Evolutionary conservation across 2,797 vertebrate genomes (phyloP).

Genomic region (Bovichtus variegatus): DNA sequence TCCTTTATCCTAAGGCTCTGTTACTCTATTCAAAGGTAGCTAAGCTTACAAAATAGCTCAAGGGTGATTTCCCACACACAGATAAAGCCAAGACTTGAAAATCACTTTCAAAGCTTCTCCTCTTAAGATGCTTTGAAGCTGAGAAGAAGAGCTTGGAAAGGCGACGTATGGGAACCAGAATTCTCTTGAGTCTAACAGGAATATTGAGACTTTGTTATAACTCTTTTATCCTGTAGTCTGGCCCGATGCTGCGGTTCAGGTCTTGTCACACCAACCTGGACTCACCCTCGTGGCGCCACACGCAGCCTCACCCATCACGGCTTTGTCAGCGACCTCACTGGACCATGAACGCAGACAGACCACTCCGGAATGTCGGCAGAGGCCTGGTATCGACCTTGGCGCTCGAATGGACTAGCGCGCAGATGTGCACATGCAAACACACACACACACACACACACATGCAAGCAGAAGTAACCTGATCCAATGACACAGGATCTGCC

Average conservation of each 20-base stretch:
- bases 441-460: conserved; percentile 45
- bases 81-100: conserved; percentile 80
- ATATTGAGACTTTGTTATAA: conserved; percentile 49
- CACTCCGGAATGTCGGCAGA: conserved; percentile 78
- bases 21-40: conserved; percentile 80
- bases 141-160: conserved; percentile 64
- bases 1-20: conserved; percentile 75
- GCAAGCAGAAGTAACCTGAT: conserved; percentile 74
- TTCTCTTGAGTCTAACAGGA: conserved; percentile 51
- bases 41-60: conserved; percentile 81
- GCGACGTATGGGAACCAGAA: conserved; percentile 52
- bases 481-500: conserved; percentile 81
- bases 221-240: conserved; percentile 21
- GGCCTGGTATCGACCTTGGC: conserved; percentile 65
- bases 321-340: conserved; percentile 84
- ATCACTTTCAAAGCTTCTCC: conserved; percentile 80
- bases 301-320: conserved; percentile 62
- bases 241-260: conserved; percentile 30
- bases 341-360: conserved; percentile 83
- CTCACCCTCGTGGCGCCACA: conserved; percentile 79
- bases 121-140: conserved; percentile 79
- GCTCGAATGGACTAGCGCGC: conserved; percentile 69
- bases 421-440: conserved; percentile 60
- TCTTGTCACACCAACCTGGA: conserved; percentile 48
- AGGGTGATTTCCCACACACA: conserved; percentile 80